Base-by-base conservation (phyloP, 2,113 vertebrate genomes). In the Menidia beryllina region DNA sequence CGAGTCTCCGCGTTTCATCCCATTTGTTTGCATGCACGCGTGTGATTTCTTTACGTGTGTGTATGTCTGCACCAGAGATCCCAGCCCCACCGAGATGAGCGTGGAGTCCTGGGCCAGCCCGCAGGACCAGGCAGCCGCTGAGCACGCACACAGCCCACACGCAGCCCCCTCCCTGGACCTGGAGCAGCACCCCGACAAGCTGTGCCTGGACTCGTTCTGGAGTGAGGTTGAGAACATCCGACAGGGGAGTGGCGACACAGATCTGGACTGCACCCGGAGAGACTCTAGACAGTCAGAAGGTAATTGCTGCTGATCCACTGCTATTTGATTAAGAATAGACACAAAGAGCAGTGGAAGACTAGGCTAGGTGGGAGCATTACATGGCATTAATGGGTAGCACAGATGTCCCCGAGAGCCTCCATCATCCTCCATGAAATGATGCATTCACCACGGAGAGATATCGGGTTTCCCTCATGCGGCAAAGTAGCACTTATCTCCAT, bases 121-220 rank as follows among this genome's bases (percentile, higher is more conserved):
- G 82, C 89, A 75, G 81, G 90, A 86, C 84, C 92, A 91, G 76
- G 82, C 60, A 7, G 84, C 91, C 49, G 88, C 93, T 59, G 88
- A 93, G 36, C 68, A 82, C 79, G 15, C 78, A 17, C 54, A 1
- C 76, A 65, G 78, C 64, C 53, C 80, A 1, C 78, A 68, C 69
- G 13, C 59, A 4, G 43, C 65, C 1, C 57, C 78, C 17, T 38
- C 79, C 20, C 84, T 84, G 75, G 85, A 88, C 52, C 91, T 91
- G 85, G 88, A 84, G 77, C 91, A 93, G 81, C 90, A 84, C 21
- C 89, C 83, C 0, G 93, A 95, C 83, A 93, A 87, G 71, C 88
- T 94, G 69, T 94, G 95, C 70, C 85, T 96, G 92, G 94, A 95
- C 77, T 94, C 93, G 27, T 96, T 97, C 84, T 96, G 95, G 96